phyloP scores from a whole-genome alignment of 2,888 invertebrate species.

The Sylvicola cinctus region DNA sequence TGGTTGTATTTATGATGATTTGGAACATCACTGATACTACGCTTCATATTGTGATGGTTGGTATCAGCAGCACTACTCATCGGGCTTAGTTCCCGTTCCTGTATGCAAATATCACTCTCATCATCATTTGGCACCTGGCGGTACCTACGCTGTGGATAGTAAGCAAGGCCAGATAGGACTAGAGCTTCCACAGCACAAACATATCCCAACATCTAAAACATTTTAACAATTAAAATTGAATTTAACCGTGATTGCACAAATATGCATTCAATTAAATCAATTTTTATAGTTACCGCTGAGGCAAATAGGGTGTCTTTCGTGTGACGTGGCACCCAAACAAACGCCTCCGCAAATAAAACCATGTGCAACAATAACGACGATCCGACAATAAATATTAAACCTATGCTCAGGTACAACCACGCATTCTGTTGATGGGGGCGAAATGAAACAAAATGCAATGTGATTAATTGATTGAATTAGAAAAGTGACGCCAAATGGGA shows the following conservation, averaged over 20 bases:
- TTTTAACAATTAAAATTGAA: conserved; percentile 1
- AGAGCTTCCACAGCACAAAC: conserved; percentile 37
- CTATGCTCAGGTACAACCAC: conserved; percentile 50
- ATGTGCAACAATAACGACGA: conserved; percentile 48
- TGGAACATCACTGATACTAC: conserved; percentile 17
- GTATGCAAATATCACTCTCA: conserved; percentile 33
- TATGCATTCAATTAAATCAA: too few species aligned
- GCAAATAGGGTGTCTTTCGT: conserved; percentile 47
- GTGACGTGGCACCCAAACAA: conserved; percentile 47
- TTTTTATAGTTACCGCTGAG: conserved; percentile 35
- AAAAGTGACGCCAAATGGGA: conserved; percentile 4
- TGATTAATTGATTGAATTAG: conserved; percentile 1
- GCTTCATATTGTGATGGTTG: conserved; percentile 13
- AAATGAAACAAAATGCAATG: conserved; percentile 1
- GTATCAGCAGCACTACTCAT: conserved; percentile 22
- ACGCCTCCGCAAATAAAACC: conserved; percentile 40
- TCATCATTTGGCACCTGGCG: conserved; percentile 42
- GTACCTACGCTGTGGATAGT: conserved; percentile 32
- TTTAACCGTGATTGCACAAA: conserved; percentile 1
- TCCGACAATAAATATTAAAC: conserved; percentile 46
- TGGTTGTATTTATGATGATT: conserved; percentile 23
- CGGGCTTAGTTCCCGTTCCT: conserved; percentile 30
- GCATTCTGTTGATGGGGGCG: conserved; percentile 32
- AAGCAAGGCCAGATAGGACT: conserved; percentile 33
- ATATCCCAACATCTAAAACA: conserved; percentile 36